Conservation (phyloP, 2,888 invertebrate genomes). For the Nymphalis urticae region DNA sequence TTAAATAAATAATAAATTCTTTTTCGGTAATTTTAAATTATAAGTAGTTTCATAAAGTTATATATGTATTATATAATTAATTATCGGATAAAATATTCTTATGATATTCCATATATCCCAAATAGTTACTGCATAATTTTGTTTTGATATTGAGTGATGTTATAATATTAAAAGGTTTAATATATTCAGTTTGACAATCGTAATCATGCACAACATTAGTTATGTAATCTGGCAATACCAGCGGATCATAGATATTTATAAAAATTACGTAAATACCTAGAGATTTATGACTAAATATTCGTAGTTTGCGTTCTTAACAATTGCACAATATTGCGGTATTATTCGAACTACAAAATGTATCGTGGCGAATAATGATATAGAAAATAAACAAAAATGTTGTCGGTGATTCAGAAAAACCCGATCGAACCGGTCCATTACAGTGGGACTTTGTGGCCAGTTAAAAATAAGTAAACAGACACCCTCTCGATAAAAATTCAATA, state of each 20-base stretch:
- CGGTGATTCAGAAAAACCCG: slow-evolving; percentile 56
- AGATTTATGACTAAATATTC: slow-evolving; percentile 13
- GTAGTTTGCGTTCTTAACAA: background rate
- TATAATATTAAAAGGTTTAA: background rate
- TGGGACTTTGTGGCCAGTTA: slow-evolving; percentile 54
- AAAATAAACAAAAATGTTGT: slow-evolving; percentile 40
- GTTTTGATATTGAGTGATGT: background rate
- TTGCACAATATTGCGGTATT: slow-evolving; percentile 7
- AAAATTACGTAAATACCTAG: slow-evolving; percentile 16
- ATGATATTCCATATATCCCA: too few species aligned
- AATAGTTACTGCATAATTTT: too few species aligned
- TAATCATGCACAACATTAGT: slow-evolving; percentile 7
- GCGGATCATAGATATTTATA: slow-evolving; percentile 17
- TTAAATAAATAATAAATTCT: background rate
- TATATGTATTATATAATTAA: too few species aligned
- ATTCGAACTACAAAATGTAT: slow-evolving; percentile 19
- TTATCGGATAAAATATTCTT: too few species aligned
- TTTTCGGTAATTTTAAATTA: background rate
- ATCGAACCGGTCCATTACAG: slow-evolving; percentile 67
- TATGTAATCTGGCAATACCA: slow-evolving; percentile 10
- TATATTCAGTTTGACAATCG: background rate
- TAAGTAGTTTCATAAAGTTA: too few species aligned
- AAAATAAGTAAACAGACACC: slow-evolving; percentile 63
- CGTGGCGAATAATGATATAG: slow-evolving; percentile 21
- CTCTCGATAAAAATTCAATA: slow-evolving; percentile 47